Evolutionary conservation across 1,140 invertebrate species (phyloP).

Genomic region (Macrobrachium rosenbergii): DNA sequence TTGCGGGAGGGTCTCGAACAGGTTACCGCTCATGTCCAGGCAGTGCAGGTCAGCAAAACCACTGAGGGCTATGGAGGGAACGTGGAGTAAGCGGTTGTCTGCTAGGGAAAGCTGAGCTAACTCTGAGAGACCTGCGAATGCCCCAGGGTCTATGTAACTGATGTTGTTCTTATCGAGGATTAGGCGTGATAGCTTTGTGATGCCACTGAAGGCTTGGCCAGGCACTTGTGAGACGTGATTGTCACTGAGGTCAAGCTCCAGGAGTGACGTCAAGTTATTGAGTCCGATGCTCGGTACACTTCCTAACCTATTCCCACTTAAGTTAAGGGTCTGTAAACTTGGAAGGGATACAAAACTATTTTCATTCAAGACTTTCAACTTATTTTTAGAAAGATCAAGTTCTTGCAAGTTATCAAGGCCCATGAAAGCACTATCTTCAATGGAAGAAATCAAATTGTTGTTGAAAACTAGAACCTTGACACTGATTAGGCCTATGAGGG

Average conservation of each 20-base stretch:
- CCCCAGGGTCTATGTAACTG: slow-evolving; percentile 72
- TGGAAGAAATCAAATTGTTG: slow-evolving; percentile 84
- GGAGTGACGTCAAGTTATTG: slow-evolving; percentile 64
- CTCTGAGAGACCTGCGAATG: slow-evolving; percentile 82
- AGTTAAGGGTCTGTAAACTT: slow-evolving; percentile 67
- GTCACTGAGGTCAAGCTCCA: slow-evolving; percentile 63
- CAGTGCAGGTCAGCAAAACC: slow-evolving; percentile 81
- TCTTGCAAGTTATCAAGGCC: slow-evolving; percentile 83
- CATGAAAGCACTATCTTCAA: slow-evolving; percentile 82
- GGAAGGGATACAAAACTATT: slow-evolving; percentile 68
- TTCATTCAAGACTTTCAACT: slow-evolving; percentile 82
- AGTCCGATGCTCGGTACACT: slow-evolving; percentile 65
- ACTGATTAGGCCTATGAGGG: slow-evolving; percentile 81
- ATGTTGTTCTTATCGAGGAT: slow-evolving; percentile 65
- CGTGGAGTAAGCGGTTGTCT: slow-evolving; percentile 83
- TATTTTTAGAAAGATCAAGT: slow-evolving; percentile 88
- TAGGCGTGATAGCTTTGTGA: slow-evolving; percentile 58
- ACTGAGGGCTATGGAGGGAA: slow-evolving; percentile 77
- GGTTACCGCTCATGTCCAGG: slow-evolving; percentile 80
- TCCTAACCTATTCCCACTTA: slow-evolving; percentile 68
- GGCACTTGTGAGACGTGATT: slow-evolving; percentile 65
- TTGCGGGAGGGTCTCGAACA: slow-evolving; percentile 54
- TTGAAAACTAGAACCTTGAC: slow-evolving; percentile 84
- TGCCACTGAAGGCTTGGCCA: slow-evolving; percentile 62
- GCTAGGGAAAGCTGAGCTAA: slow-evolving; percentile 85